These are phyloP conservation scores for Laupala kohalensis DNA, from an alignment of 1,140 invertebrate species.

Conservation along the genomic window DNA sequence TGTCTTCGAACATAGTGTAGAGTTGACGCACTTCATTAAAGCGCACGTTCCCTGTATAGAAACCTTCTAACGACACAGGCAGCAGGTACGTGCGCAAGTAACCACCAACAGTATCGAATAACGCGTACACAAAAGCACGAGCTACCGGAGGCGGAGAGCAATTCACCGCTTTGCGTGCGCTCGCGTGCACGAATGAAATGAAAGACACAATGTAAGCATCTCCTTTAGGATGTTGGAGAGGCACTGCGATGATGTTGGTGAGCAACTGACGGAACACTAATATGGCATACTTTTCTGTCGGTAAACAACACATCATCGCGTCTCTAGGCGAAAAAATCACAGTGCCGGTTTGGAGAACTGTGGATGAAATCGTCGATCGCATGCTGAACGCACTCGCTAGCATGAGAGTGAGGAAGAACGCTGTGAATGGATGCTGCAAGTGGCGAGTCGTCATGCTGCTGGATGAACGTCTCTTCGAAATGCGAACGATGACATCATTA, in stretches of 20 bases:
- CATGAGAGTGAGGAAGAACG: too few species aligned
- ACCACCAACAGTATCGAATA: constrained; percentile 20
- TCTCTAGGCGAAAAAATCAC: neutral
- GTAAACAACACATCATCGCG: neutral
- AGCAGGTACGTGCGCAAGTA: constrained; percentile 38
- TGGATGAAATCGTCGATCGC: too few species aligned
- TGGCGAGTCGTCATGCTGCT: too few species aligned
- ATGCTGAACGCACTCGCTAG: too few species aligned
- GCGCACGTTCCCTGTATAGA: constrained; percentile 42
- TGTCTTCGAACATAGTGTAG: constrained; percentile 36
- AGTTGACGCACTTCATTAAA: constrained; percentile 35
- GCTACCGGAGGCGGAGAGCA: constrained; percentile 21
- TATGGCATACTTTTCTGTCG: neutral
- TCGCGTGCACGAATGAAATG: neutral
- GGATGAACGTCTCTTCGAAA: too few species aligned
- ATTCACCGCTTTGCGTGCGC: constrained; percentile 31
- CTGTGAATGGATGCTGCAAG: too few species aligned
- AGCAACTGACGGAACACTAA: neutral
- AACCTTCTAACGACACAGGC: constrained; percentile 38
- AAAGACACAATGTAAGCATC: neutral
- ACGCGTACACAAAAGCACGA: neutral
- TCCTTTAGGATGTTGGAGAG: neutral
- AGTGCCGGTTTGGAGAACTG: too few species aligned
- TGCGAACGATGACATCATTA: too few species aligned
- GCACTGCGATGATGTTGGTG: neutral